Conservation (phyloP, 2,113 vertebrate genomes). For the Salvelinus fontinalis region DNA sequence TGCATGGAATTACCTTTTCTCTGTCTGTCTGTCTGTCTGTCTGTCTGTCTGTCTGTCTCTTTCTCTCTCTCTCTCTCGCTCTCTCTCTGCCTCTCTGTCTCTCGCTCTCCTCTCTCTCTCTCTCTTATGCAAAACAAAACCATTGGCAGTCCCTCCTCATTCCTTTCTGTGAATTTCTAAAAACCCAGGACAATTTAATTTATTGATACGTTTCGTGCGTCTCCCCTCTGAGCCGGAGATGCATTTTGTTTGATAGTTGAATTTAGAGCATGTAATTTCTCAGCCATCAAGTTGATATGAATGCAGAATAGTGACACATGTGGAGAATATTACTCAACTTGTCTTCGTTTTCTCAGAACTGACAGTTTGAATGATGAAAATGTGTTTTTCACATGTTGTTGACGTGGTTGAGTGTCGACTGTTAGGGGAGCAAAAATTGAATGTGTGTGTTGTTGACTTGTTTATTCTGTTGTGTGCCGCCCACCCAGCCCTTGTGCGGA, state of each 20-base stretch:
- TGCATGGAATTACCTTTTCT: constrained; percentile 43
- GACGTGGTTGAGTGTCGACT: neutral
- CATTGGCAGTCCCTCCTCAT: neutral
- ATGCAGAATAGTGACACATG: too few relatives aligned
- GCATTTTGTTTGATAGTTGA: constrained; percentile 44
- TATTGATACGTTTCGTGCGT: constrained; percentile 5
- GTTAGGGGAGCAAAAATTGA: neutral
- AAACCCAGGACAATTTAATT: constrained; percentile 26
- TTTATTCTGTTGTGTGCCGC: neutral
- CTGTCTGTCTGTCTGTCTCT: too few relatives aligned
- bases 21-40: neutral
- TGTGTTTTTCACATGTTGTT: neutral
- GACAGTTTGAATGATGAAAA: too few relatives aligned
- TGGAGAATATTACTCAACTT: constrained; percentile 13
- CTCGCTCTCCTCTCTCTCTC: too few relatives aligned
- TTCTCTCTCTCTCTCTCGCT: neutral
- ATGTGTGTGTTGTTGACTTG: neutral
- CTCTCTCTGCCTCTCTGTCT: too few relatives aligned
- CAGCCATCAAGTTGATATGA: neutral
- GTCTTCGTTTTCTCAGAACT: neutral
- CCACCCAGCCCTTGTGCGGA: neutral
- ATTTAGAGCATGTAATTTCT: constrained; percentile 59
- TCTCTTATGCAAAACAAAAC: neutral
- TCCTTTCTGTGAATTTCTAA: neutral
- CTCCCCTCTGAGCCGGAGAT: neutral